phyloP scores from a whole-genome alignment of 1,140 invertebrate genomes.

The Colletes gigas region DNA sequence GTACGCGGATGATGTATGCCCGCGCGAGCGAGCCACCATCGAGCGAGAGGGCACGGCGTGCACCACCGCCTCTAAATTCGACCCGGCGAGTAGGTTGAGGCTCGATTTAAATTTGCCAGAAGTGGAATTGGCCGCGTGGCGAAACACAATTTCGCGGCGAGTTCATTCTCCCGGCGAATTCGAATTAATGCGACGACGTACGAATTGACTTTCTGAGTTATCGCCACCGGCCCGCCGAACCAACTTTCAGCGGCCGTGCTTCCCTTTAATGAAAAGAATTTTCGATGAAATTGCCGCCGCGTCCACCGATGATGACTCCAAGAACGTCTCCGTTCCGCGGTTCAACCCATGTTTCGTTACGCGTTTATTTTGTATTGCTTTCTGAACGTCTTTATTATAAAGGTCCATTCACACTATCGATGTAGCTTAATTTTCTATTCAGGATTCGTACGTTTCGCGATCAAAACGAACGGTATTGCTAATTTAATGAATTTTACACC shows the following conservation, averaged over 20 bases:
- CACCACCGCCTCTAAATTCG: conserved; percentile 72
- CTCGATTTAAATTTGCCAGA: conserved; percentile 72
- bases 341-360: too few relatives aligned
- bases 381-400: too few relatives aligned
- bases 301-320: neutral
- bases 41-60: conserved; percentile 14
- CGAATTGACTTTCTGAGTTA: conserved; percentile 63
- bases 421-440: too few relatives aligned
- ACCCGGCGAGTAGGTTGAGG: conserved; percentile 53
- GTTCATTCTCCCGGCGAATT: conserved; percentile 69
- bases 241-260: conserved; percentile 40
- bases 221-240: conserved; percentile 38
- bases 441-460: too few relatives aligned
- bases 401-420: too few relatives aligned
- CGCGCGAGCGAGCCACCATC: conserved; percentile 32
- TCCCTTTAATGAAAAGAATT: conserved; percentile 31
- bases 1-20: conserved; percentile 62
- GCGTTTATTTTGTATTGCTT: too few relatives aligned
- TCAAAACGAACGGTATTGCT: too few relatives aligned
- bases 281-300: conserved; percentile 2
- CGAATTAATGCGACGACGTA: conserved; percentile 70
- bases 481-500: too few relatives aligned
- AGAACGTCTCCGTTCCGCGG: neutral
- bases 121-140: conserved; percentile 69
- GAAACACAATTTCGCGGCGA: conserved; percentile 73